Conservation (phyloP, 2,888 invertebrate genomes). For the Scaptomyza caliginosa region DNA sequence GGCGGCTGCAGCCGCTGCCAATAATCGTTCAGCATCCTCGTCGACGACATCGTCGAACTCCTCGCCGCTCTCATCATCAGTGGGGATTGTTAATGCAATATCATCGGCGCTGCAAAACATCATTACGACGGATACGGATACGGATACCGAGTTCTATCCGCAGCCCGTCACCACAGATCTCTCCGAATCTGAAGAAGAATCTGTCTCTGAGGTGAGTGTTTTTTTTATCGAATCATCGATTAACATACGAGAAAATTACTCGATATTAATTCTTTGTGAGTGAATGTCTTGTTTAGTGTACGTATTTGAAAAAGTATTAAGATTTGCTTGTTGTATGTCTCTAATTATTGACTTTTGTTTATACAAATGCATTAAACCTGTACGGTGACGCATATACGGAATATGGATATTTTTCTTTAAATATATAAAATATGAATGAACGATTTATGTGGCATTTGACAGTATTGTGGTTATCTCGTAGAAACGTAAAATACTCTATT, state of each 20-base stretch:
- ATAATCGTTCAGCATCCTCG: slow-evolving; percentile 76
- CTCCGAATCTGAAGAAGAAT: slow-evolving; percentile 98
- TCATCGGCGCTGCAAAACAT: slow-evolving; percentile 81
- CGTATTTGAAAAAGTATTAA: neutral
- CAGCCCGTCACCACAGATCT: slow-evolving; percentile 96
- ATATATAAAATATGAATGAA: neutral
- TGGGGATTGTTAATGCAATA: slow-evolving; percentile 81
- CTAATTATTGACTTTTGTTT: neutral
- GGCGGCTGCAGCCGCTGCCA: slow-evolving; percentile 63
- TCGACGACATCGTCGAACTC: slow-evolving; percentile 81
- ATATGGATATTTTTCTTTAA: neutral
- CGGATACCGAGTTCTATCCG: slow-evolving; percentile 91
- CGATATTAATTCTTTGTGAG: neutral
- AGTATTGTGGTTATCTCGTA: neutral
- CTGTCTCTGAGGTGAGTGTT: slow-evolving; percentile 95
- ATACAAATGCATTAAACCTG: neutral
- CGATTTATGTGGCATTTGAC: neutral
- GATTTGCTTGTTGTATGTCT: neutral
- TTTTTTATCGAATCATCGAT: neutral
- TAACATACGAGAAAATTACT: neutral
- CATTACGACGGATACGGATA: slow-evolving; percentile 93
- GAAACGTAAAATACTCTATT: neutral
- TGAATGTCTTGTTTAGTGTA: neutral
- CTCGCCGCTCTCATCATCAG: slow-evolving; percentile 81
- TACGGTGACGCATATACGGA: neutral